Evolutionary conservation across 2,113 vertebrate genomes (phyloP).

Genomic region (Crypturellus undulatus): DNA sequence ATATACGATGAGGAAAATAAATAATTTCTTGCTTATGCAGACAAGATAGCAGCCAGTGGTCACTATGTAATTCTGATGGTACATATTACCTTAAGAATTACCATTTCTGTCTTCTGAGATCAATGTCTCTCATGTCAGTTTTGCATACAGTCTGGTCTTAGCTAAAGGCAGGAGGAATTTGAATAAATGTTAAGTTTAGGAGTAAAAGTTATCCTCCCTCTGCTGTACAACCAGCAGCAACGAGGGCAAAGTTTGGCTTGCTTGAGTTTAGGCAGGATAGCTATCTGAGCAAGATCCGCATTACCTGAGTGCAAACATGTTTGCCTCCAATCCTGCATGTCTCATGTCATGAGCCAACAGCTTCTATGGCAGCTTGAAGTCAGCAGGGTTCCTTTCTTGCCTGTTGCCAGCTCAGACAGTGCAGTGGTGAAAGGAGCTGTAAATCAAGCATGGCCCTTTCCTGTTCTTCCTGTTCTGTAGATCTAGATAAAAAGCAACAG

Average conservation of each 20-base stretch:
- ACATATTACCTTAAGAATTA: neutral
- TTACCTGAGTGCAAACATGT: fast-evolving
- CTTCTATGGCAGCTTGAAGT: neutral
- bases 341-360: neutral
- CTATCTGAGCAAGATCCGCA: neutral
- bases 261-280: neutral
- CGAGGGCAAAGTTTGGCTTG: neutral
- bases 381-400: neutral
- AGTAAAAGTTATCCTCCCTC: neutral
- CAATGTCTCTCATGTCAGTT: slow-evolving; percentile 24
- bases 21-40: slow-evolving; percentile 37
- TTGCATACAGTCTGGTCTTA: neutral
- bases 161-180: neutral
- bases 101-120: slow-evolving; percentile 47
- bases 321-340: neutral
- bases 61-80: neutral
- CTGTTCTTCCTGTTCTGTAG: slow-evolving; percentile 67
- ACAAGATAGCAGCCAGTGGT: neutral
- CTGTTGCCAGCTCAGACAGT: neutral
- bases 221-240: neutral
- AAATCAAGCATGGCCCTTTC: slow-evolving; percentile 56
- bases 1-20: neutral
- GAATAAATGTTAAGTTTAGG: neutral
- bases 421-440: slow-evolving; percentile 15
- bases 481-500: slow-evolving; percentile 42